Evolutionary conservation across 2,797 vertebrate species (phyloP).

Genomic region (Chloroceryle amazona): DNA sequence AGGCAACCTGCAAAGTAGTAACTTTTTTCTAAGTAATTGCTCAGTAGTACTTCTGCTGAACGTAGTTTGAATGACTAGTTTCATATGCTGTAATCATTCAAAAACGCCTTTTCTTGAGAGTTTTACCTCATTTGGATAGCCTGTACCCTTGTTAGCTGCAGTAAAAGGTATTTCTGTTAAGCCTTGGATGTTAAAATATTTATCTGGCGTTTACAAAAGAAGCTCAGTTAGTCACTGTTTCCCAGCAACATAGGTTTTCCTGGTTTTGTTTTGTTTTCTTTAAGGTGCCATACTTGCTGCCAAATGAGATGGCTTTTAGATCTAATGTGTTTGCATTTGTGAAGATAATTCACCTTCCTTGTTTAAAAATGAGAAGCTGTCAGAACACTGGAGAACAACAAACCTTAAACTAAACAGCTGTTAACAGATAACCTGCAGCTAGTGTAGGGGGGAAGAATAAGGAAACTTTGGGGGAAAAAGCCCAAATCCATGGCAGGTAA

Average conservation of each 20-base stretch:
- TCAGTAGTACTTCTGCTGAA: background rate
- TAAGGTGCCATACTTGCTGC: background rate
- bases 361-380: background rate
- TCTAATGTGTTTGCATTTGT: background rate
- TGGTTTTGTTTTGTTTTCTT: background rate
- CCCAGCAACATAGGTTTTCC: background rate
- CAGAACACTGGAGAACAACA: background rate
- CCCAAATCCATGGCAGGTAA: background rate
- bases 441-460: background rate
- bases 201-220: constrained; percentile 4
- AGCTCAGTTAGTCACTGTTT: background rate
- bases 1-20: background rate
- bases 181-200: background rate
- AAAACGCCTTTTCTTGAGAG: background rate
- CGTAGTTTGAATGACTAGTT: background rate
- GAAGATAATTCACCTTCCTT: background rate
- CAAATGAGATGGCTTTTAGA: background rate
- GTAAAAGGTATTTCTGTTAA: background rate
- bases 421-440: background rate
- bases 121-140: background rate
- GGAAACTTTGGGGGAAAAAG: background rate
- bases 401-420: background rate
- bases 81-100: background rate
- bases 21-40: background rate
- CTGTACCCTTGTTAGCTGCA: background rate